Percentiles rank a stretch among this genome's conserved stretches.
Conservation (phyloP, 35 echinoderm and acorn worm species). For the Hemicentrotus pulcherrimus region DNA sequence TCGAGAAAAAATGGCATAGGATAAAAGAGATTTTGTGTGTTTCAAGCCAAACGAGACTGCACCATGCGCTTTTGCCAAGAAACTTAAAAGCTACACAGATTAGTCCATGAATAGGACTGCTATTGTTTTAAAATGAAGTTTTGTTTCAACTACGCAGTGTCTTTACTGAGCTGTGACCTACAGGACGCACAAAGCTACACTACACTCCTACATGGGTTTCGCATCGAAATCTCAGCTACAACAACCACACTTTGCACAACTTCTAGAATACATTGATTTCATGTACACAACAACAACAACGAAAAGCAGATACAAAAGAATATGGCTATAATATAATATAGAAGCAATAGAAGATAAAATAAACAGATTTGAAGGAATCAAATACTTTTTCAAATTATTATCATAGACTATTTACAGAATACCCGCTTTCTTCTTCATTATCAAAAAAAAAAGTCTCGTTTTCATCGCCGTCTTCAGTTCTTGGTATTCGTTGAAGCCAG, state of each 20-base stretch:
- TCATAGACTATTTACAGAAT: conserved; percentile 39
- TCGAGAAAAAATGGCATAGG: too few species aligned
- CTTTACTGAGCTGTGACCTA: not conserved
- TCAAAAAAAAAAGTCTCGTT: conserved; percentile 13
- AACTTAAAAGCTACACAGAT: too few species aligned
- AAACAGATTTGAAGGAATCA: conserved; percentile 21
- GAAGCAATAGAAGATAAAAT: conserved; percentile 2
- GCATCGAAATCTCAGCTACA: not conserved
- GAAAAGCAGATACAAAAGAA: conserved; percentile 13
- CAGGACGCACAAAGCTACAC: not conserved
- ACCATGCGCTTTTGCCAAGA: too few species aligned
- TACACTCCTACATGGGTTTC: not conserved
- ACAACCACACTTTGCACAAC: conserved; percentile 12
- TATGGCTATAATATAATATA: conserved; percentile 25
- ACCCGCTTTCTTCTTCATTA: conserved; percentile 43
- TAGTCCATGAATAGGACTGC: too few species aligned
- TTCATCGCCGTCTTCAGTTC: conserved; percentile 14
- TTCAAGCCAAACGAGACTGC: too few species aligned
- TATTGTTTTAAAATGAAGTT: not conserved
- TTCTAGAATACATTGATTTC: conserved; percentile 26
- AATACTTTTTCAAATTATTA: conserved; percentile 20
- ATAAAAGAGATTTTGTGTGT: too few species aligned
- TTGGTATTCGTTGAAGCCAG: conserved; percentile 25
- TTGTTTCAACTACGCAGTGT: not conserved
- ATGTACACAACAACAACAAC: not conserved